phyloP scores from a whole-genome alignment of 2,113 vertebrate species.

The Chionis minor region DNA sequence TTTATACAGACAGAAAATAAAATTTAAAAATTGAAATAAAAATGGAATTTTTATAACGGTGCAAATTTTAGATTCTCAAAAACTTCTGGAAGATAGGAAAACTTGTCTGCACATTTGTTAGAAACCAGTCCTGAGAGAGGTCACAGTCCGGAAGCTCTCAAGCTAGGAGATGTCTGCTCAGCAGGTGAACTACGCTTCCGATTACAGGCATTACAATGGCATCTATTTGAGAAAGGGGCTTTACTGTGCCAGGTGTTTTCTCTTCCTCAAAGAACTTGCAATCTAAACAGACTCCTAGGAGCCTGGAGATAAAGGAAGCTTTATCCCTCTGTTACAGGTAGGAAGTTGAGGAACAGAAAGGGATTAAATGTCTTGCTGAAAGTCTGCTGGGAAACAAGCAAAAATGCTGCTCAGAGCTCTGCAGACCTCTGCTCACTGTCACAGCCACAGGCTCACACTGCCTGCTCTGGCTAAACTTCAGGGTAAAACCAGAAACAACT shows the following conservation, averaged over 20 bases:
- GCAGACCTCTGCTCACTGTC: background rate
- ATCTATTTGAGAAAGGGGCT: background rate
- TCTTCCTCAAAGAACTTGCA: background rate
- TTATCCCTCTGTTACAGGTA: background rate
- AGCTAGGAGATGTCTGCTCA: background rate
- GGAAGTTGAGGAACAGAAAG: constrained; percentile 1
- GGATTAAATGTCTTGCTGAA: background rate
- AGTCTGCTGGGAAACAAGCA: background rate
- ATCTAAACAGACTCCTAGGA: background rate
- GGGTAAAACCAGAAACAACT: background rate
- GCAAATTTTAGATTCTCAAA: background rate
- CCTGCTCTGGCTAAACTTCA: background rate
- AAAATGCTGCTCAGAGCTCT: background rate
- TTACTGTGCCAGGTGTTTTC: constrained; percentile 26
- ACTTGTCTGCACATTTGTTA: background rate
- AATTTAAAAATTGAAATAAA: background rate
- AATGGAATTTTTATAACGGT: background rate
- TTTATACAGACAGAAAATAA: background rate
- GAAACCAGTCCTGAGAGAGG: background rate
- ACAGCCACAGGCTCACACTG: background rate
- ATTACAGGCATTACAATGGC: background rate
- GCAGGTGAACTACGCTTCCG: background rate
- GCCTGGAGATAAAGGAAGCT: background rate
- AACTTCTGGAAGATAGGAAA: background rate
- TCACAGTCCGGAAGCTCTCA: background rate